Percentiles rank a stretch among this genome's conserved stretches.
Conservation (phyloP, 2,888 invertebrate species). For the Spisula solida region DNA sequence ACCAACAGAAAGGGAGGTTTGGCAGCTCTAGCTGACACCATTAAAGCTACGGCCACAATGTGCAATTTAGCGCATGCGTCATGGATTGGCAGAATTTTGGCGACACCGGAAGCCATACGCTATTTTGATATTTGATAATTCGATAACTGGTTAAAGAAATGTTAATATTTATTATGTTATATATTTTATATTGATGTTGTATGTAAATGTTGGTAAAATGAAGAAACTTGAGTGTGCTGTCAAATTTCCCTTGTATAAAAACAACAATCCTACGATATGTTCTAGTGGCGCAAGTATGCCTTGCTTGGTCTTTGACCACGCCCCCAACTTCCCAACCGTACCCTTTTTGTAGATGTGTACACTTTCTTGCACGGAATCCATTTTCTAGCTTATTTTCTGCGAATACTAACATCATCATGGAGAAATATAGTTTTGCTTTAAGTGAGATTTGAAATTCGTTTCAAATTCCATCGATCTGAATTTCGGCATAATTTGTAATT, state of each 20-base stretch:
- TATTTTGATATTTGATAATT: neutral
- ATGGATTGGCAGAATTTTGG: neutral
- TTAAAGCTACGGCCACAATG: neutral
- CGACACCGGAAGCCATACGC: neutral
- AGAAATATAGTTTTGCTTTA: neutral
- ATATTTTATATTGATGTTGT: neutral
- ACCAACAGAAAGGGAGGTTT: constrained; percentile 52
- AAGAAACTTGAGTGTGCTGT: constrained; percentile 47
- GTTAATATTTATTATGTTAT: neutral
- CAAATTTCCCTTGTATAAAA: constrained; percentile 64
- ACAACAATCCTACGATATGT: constrained; percentile 37
- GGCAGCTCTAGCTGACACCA: constrained; percentile 32
- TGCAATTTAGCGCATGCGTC: neutral
- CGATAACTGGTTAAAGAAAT: neutral
- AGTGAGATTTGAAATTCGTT: neutral
- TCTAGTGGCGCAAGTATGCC: constrained; percentile 68
- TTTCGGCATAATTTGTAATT: neutral
- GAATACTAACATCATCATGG: neutral
- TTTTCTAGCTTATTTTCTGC: neutral
- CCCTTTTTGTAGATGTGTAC: constrained; percentile 10
- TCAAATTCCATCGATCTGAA: neutral
- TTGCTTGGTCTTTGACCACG: constrained; percentile 63
- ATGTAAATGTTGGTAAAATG: neutral
- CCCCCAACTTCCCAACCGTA: constrained; percentile 10
- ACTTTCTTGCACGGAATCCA: constrained; percentile 29